A percentile compares a stretch with the other conserved stretches of the same genome.
Evolutionary conservation across 2,888 invertebrate genomes (phyloP).

Genomic region (Aethes cnicana): DNA sequence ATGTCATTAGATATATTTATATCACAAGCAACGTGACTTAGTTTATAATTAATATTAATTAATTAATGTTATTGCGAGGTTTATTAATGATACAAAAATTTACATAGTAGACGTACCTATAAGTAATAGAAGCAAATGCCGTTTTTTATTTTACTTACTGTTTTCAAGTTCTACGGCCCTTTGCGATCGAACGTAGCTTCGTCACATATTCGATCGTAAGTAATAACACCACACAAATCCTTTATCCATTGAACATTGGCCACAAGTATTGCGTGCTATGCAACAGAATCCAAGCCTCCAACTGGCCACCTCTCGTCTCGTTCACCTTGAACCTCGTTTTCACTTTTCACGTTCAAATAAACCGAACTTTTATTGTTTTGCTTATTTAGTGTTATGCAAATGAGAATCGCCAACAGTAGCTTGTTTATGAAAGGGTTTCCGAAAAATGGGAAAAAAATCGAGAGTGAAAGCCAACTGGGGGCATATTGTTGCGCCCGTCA

Average conservation of each 20-base stretch:
- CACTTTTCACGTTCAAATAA: conserved; percentile 77
- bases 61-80: too few relatives aligned
- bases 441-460: conserved; percentile 61
- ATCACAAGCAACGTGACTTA: too few relatives aligned
- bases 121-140: too few relatives aligned
- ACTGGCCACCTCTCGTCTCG: conserved; percentile 57
- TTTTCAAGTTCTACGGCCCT: too few relatives aligned
- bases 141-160: too few relatives aligned
- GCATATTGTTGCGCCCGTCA: conserved; percentile 67
- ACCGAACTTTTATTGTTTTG: conserved; percentile 65
- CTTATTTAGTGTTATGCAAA: conserved; percentile 77
- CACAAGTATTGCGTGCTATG: conserved; percentile 57
- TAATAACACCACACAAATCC: background rate
- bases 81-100: too few relatives aligned
- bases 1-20: too few relatives aligned
- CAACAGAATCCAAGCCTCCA: conserved; percentile 62
- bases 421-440: conserved; percentile 70
- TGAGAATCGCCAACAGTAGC: conserved; percentile 68
- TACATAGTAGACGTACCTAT: too few relatives aligned
- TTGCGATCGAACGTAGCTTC: background rate
- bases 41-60: too few relatives aligned
- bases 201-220: background rate
- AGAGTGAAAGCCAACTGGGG: conserved; percentile 78
- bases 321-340: conserved; percentile 73
- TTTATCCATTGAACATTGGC: conserved; percentile 10